Percentiles rank a stretch among this genome's conserved stretches.
Conservation (phyloP, 2,797 vertebrate genomes). For the Astyanax mexicanus region DNA sequence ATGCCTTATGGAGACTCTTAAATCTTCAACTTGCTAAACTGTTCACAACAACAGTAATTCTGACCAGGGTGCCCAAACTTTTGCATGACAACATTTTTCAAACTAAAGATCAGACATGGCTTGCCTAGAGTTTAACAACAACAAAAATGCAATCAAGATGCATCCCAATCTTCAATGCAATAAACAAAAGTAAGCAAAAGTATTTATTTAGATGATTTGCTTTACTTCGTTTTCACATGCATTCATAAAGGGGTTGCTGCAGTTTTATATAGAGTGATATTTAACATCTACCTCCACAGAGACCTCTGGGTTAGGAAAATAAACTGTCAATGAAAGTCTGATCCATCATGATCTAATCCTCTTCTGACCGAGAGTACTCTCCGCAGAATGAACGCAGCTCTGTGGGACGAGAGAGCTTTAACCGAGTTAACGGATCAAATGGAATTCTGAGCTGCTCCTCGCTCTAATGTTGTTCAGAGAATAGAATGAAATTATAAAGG, state of each 20-base stretch:
- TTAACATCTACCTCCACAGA: conserved; percentile 5
- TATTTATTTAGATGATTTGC: conserved; percentile 2
- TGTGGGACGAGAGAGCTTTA: conserved; percentile 39
- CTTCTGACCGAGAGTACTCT: conserved; percentile 50
- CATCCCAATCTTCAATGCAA: background rate
- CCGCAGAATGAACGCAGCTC: conserved; percentile 30
- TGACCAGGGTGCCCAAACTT: too few relatives aligned
- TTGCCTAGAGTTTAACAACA: background rate
- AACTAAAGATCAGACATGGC: background rate
- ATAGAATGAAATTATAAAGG: conserved; percentile 52
- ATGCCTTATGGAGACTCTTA: too few relatives aligned
- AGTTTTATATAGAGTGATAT: conserved; percentile 29
- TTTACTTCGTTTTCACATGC: background rate
- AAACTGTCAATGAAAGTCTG: conserved; percentile 31
- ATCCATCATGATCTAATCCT: conserved; percentile 48
- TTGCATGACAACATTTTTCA: too few relatives aligned
- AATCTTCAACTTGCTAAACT: too few relatives aligned
- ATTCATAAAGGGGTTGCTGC: background rate
- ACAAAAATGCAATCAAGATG: background rate
- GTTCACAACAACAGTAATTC: too few relatives aligned
- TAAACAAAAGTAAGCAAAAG: background rate
- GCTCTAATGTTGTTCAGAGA: conserved; percentile 52
- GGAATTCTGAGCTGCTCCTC: conserved; percentile 54
- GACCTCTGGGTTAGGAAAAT: conserved; percentile 29
- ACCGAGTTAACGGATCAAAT: conserved; percentile 52